phyloP scores from a whole-genome alignment of 2,113 vertebrate genomes.

The Chaetorhynchus papuensis region DNA sequence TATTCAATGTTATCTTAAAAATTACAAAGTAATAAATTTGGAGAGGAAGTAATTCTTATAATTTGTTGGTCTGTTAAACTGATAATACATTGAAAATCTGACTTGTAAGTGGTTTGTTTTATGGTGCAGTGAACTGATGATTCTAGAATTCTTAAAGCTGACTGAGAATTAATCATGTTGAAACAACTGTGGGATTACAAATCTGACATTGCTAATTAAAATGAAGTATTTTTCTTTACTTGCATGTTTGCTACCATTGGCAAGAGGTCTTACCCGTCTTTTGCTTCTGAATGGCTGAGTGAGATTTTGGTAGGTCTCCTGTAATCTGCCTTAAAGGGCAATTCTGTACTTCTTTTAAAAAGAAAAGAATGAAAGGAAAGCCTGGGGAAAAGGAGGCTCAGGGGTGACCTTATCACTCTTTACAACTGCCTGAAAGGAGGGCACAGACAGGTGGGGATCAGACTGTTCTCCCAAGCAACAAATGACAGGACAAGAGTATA shows the following conservation, averaged over 20 bases:
- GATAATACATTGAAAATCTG: background rate
- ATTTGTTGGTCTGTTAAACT: background rate
- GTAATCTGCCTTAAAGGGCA: background rate
- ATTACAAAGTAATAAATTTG: background rate
- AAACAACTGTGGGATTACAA: background rate
- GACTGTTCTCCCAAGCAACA: background rate
- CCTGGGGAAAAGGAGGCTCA: background rate
- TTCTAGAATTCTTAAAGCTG: conserved; percentile 2
- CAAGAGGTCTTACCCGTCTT: background rate
- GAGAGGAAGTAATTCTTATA: background rate
- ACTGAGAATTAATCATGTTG: background rate
- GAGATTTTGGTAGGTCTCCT: background rate
- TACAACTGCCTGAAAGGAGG: background rate
- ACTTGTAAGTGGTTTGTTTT: conserved; percentile 12
- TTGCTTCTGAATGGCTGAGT: background rate
- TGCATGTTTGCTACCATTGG: background rate
- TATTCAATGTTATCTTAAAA: conserved; percentile 6
- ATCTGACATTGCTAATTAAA: background rate
- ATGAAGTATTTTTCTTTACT: background rate
- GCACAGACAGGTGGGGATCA: background rate
- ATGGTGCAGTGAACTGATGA: background rate
- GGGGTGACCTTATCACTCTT: background rate
- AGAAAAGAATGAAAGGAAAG: background rate
- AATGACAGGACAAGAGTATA: background rate
- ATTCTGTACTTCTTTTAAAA: background rate